Percentiles rank a stretch among this genome's conserved stretches.
phyloP scores from a whole-genome alignment of 1,140 invertebrate species.

The Drosophila sproati region DNA sequence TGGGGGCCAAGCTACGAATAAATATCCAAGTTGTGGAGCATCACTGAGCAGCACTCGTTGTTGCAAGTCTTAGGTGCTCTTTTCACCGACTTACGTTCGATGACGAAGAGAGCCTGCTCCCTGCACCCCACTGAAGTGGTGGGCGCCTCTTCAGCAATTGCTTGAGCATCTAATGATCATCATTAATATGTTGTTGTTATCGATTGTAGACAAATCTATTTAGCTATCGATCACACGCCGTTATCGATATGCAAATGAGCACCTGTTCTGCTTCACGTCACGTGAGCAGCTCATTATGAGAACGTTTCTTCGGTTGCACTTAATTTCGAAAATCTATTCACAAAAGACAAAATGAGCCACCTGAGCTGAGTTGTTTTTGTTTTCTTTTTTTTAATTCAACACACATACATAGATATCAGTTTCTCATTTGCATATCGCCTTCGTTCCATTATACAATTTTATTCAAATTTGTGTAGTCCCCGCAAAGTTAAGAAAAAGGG shows the following conservation, averaged over 20 bases:
- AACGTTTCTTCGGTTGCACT: slow-evolving; percentile 49
- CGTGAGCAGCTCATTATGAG: slow-evolving; percentile 46
- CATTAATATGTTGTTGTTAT: background rate
- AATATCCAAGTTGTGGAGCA: slow-evolving; percentile 42
- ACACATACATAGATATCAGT: slow-evolving; percentile 37
- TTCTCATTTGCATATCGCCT: slow-evolving; percentile 47
- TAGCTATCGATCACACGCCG: slow-evolving; percentile 40
- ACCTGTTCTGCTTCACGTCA: slow-evolving; percentile 55
- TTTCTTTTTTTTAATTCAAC: slow-evolving; percentile 46
- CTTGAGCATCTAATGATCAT: slow-evolving; percentile 41
- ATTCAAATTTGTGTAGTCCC: slow-evolving; percentile 64
- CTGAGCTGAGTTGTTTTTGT: slow-evolving; percentile 26
- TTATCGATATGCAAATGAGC: slow-evolving; percentile 56
- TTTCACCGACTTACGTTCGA: slow-evolving; percentile 34
- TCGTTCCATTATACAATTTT: slow-evolving; percentile 71
- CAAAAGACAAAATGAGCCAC: slow-evolving; percentile 55
- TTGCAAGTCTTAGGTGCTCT: slow-evolving; percentile 69
- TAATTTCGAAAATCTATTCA: slow-evolving; percentile 34
- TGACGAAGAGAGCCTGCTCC: slow-evolving; percentile 54
- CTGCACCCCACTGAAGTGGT: slow-evolving; percentile 26
- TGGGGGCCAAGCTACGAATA: slow-evolving; percentile 27
- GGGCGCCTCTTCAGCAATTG: slow-evolving; percentile 28
- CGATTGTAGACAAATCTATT: slow-evolving; percentile 12
- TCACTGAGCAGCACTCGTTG: slow-evolving; percentile 53
- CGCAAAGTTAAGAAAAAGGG: slow-evolving; percentile 39